Evolutionary conservation across 2,888 invertebrate species (phyloP).

Genomic region (Clitarchus hookeri): DNA sequence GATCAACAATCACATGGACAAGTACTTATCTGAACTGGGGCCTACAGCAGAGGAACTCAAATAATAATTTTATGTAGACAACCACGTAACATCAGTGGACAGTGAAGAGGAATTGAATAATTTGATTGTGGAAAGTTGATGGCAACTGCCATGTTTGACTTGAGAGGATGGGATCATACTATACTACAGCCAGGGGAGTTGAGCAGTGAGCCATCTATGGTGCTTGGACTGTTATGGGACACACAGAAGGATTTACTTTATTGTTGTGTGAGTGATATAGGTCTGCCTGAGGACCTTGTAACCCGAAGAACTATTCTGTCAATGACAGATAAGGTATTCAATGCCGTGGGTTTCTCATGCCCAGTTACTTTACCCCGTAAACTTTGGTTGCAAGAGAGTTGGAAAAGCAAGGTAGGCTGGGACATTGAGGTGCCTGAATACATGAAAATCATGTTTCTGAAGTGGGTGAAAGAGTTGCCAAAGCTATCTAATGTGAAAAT

Average conservation of each 20-base stretch:
- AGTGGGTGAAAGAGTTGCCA: slow-evolving; percentile 10
- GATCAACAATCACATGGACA: slow-evolving; percentile 33
- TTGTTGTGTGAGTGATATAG: background rate
- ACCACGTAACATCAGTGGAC: background rate
- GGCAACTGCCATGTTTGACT: background rate
- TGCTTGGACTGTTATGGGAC: background rate
- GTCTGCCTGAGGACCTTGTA: too few relatives aligned
- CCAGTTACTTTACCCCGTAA: background rate
- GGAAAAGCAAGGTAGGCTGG: slow-evolving; percentile 18
- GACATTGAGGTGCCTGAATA: background rate
- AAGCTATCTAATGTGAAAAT: background rate
- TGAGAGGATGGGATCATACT: slow-evolving; percentile 1
- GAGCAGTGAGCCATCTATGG: too few relatives aligned
- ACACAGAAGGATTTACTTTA: background rate
- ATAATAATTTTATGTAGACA: slow-evolving; percentile 15
- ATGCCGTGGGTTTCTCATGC: background rate
- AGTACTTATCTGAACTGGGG: background rate
- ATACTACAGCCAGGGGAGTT: background rate
- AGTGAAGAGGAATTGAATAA: background rate
- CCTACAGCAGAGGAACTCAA: background rate
- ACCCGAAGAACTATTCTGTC: background rate
- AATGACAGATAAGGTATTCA: background rate
- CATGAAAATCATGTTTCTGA: background rate
- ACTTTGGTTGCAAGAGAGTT: background rate
- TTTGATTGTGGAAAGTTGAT: slow-evolving; percentile 18